Base-by-base conservation (phyloP, 1,140 invertebrate genomes). In the Micrasema longulum region DNA sequence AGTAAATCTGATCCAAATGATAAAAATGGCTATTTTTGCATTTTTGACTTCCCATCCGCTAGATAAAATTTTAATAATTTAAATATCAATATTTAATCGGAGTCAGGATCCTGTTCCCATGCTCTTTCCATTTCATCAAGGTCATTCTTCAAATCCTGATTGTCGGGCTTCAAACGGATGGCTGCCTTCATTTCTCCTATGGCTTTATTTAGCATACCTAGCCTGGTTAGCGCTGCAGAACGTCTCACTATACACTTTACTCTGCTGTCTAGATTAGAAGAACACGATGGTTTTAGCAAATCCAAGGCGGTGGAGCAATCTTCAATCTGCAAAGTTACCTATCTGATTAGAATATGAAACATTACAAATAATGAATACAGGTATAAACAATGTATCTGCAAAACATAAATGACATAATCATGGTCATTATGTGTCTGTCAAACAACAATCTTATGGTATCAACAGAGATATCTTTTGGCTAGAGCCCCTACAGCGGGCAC, bases 131-230 rank as follows among this genome's bases (percentile, higher is more conserved):
- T 86, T 12, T 82, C 79, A 41, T 80, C 78, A 4, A 86, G 78
- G 73, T 86, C 84, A 70, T 80, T 77, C 76, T 83, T 84, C 12
- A 86, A 79, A 5, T 76, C 79, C 57, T 85, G 81, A 57, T 86
- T 80, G 0, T 83, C 79, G 0, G 85, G 85, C 55, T 84, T 31
- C 73, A 94, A 81, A 79, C 89, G 88, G 4, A 91, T 76, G 5
- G 92, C 92, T 41, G 87, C 89, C 78, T 93, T 89, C 82, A 92
- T 88, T 83, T 95, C 93, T 71, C 86, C 84, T 45, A 93, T 87
- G 76, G 90, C 92, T 83, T 93, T 90, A 65, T 87, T 87, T 53
- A 89, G 86, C 77, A 92, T 85, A 14, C 92, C 90, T 16, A 94
- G 80, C 71, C 91, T 86, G 73, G 89, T 90, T 22, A 94, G 87